Evolutionary conservation across 2,888 invertebrate species (phyloP), one percentile per base, ranked within the genome.

Genomic region (Proisotoma minuta): DNA sequence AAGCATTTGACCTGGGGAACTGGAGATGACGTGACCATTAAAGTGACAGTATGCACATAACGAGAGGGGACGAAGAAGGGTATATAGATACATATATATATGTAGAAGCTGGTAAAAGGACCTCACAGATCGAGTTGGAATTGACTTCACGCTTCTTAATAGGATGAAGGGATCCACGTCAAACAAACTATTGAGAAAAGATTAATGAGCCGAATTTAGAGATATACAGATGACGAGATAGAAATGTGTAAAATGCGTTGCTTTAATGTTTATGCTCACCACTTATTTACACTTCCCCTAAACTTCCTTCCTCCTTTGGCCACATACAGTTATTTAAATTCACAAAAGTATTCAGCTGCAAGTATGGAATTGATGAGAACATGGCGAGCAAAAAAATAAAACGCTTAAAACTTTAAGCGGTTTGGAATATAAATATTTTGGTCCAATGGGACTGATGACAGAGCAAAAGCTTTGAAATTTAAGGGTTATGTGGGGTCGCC

Each of bases 171-270:
- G 71, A 71, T 69, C 63, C 70, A 69, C 66, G 73, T 73, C 73
- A 73, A 73, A 73, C 73, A 73, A 73, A 71, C 73, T 71, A 71
- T 73, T 73, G 71, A 72, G 68, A 65, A 69, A 67, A 71, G 73
- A 73, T 73, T 71, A 71, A 71, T 71, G 71, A 73, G 70, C 62
- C 63, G 62, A 65, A 63, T 60, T 47, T 60, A 50, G 50, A 50
- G 53, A 24, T 50, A 24, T 50, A 23, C 4, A 24, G 50, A 24
- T 34, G 34, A 34, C 34, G 8, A 34, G 34, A 34, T 15, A 34
- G 8, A 15, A 34, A 34, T 34, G 15, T 34, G 34, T 34, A 10
- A 15, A 34, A 8, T 34, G 34, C 34, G 34, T 34, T 34, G 34
- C 15, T 15, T 34, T 34, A 34, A 34, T 34, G 34, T 34, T 34